Percentiles rank a stretch among this genome's conserved stretches.
phyloP scores from a whole-genome alignment of 2,113 vertebrate species.

The Haplotaxodon microlepis region DNA sequence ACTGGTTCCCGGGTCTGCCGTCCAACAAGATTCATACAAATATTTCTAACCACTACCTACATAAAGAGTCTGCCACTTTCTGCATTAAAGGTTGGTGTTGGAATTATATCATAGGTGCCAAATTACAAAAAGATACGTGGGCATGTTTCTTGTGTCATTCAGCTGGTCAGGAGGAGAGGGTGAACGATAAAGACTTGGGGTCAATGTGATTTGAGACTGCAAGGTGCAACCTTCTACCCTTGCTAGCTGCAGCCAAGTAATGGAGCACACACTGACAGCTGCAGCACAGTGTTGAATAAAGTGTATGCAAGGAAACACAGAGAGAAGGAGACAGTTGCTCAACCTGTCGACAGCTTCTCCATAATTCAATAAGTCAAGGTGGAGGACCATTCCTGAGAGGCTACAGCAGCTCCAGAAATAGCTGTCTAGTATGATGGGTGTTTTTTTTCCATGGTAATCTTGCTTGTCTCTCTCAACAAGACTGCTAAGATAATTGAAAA shows the following conservation, averaged over 20 bases:
- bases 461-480: constrained; percentile 67
- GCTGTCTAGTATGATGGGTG: constrained; percentile 47
- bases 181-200: constrained; percentile 13
- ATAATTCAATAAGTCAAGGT: constrained; percentile 70
- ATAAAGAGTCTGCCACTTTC: background rate
- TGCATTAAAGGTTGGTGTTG: background rate
- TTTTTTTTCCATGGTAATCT: constrained; percentile 45
- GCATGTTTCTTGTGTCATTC: background rate
- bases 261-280: constrained; percentile 55
- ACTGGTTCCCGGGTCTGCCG: background rate
- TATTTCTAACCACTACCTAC: background rate
- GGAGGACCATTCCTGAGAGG: constrained; percentile 55
- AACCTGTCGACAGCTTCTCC: constrained; percentile 65
- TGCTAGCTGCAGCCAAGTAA: constrained; percentile 45
- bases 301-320: constrained; percentile 55
- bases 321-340: constrained; percentile 56
- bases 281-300: constrained; percentile 51
- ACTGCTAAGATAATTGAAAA: constrained; percentile 63
- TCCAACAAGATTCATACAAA: background rate
- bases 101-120: background rate
- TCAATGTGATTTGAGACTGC: constrained; percentile 39
- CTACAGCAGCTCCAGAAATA: constrained; percentile 58
- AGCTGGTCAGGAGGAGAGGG: background rate
- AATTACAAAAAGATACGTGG: background rate
- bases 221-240: constrained; percentile 57